Conservation (phyloP, 2,888 invertebrate species). For the Sacculina carcini region DNA sequence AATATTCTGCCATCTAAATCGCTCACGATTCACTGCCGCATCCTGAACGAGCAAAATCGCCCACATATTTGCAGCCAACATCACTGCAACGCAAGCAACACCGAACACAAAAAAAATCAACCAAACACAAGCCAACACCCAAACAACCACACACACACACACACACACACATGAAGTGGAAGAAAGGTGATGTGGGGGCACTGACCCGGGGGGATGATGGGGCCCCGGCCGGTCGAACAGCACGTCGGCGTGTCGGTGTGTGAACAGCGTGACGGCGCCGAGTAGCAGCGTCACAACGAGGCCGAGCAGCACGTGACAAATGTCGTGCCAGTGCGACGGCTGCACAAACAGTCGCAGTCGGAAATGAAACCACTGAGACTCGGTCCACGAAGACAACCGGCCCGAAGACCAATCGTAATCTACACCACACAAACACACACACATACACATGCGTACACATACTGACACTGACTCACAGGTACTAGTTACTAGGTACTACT, state of each 20-base stretch:
- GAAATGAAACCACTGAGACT: slow-evolving; percentile 52
- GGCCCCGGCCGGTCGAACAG: neutral
- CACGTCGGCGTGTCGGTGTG: neutral
- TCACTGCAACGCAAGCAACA: too few relatives aligned
- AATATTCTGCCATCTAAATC: too few relatives aligned
- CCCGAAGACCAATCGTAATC: slow-evolving; percentile 47
- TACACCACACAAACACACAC: neutral
- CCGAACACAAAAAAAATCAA: too few relatives aligned
- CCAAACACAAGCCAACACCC: too few relatives aligned
- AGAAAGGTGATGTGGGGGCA: too few relatives aligned
- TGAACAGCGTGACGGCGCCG: slow-evolving; percentile 19
- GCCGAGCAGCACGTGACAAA: slow-evolving; percentile 28
- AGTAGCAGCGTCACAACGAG: slow-evolving; percentile 26
- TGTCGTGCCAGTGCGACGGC: slow-evolving; percentile 31
- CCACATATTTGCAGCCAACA: too few relatives aligned
- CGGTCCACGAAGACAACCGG: slow-evolving; percentile 60
- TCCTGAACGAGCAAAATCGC: too few relatives aligned
- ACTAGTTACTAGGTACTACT: neutral
- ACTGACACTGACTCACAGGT: neutral
- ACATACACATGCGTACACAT: neutral
- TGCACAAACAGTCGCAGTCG: slow-evolving; percentile 48
- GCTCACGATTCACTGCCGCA: too few relatives aligned
- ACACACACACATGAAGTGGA: too few relatives aligned
- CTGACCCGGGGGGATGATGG: too few relatives aligned
- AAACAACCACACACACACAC: too few relatives aligned